phyloP scores from a whole-genome alignment of 2,888 invertebrate species.

The Sepiola atlantica region DNA sequence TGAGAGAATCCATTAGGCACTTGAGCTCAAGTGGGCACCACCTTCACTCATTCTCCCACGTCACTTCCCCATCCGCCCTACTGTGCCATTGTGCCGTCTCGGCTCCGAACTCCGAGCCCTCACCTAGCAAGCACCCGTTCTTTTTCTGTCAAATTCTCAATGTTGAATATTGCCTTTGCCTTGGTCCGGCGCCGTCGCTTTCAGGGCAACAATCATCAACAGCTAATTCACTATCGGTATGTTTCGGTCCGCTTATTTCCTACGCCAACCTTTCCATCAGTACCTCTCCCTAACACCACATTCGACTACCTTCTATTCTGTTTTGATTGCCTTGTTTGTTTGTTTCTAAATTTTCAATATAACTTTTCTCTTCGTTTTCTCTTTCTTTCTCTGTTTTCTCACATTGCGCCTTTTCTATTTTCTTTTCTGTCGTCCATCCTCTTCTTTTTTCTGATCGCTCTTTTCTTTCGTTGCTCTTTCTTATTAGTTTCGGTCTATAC shows the following conservation, averaged over 20 bases:
- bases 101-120: not conserved
- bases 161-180: not conserved
- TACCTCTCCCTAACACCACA: not conserved
- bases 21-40: not conserved
- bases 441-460: not conserved
- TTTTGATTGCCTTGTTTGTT: not conserved
- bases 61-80: not conserved
- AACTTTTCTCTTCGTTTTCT: not conserved
- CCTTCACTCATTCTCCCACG: not conserved
- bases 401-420: not conserved
- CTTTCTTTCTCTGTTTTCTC: not conserved
- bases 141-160: not conserved
- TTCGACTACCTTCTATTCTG: not conserved
- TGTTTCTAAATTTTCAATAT: too few relatives aligned
- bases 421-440: not conserved
- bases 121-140: not conserved
- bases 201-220: not conserved
- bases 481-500: not conserved
- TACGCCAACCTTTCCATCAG: not conserved
- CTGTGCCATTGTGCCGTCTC: not conserved
- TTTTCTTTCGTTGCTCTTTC: not conserved
- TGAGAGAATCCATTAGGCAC: not conserved
- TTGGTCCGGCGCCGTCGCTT: not conserved
- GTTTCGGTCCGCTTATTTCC: not conserved
- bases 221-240: conserved; percentile 32